Percentiles rank a stretch among this genome's conserved stretches.
These are phyloP conservation scores for Lacerta bilineata DNA, from an alignment of 2,797 vertebrate genomes.

Conservation along the genomic window DNA sequence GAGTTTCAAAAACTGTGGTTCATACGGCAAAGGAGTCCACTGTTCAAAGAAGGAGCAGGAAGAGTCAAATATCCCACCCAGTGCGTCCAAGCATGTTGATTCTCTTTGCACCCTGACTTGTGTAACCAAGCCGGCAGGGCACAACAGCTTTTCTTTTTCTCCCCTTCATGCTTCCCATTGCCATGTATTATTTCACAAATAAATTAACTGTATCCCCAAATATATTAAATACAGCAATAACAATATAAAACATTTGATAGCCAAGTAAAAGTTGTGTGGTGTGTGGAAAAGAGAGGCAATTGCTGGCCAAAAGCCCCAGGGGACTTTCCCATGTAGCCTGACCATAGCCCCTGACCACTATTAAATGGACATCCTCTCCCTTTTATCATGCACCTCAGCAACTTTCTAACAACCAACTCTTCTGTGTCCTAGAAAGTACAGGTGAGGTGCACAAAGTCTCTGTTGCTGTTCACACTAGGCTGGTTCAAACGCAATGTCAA, in stretches of 20 bases:
- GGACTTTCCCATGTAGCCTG: background rate
- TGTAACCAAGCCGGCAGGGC: background rate
- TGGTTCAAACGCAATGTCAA: background rate
- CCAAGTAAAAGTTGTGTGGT: background rate
- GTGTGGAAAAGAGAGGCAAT: background rate
- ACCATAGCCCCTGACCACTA: background rate
- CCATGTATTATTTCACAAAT: background rate
- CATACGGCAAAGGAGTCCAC: background rate
- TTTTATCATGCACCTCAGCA: background rate
- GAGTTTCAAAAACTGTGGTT: background rate
- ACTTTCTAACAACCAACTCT: background rate
- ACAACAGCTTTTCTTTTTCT: background rate
- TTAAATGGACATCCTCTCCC: background rate
- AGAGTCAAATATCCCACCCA: background rate
- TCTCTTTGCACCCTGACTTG: background rate
- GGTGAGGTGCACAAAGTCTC: background rate
- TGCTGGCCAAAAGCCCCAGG: background rate
- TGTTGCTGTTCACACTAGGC: background rate
- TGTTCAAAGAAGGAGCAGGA: background rate
- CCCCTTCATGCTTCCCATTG: background rate
- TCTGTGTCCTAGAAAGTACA: background rate
- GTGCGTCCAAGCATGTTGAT: background rate
- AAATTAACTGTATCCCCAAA: background rate
- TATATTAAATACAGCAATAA: background rate
- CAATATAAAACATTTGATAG: background rate